phyloP scores from a whole-genome alignment of 2,113 vertebrate genomes.

The Muscicapa adusta region DNA sequence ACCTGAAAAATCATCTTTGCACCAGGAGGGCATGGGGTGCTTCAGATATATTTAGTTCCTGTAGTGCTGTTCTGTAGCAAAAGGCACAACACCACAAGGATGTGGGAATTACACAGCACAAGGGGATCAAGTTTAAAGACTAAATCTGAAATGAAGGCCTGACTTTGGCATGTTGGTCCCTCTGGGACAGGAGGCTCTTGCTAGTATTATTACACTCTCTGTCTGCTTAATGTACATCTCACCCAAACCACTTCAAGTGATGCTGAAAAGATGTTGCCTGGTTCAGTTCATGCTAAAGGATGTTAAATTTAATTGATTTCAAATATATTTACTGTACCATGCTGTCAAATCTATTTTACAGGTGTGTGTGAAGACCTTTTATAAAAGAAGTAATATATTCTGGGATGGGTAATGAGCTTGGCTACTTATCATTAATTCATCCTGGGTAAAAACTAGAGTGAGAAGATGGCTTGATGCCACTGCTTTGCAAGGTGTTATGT shows the following conservation, averaged over 20 bases:
- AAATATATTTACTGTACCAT: neutral
- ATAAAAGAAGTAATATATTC: slow-evolving; percentile 10
- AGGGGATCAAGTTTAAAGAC: neutral
- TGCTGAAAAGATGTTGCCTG: neutral
- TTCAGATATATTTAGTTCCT: neutral
- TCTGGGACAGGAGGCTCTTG: neutral
- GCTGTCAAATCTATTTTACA: slow-evolving; percentile 30
- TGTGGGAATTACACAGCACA: neutral
- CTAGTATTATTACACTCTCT: neutral
- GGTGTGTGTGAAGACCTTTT: neutral
- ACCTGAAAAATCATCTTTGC: neutral
- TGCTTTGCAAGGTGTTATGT: slow-evolving; percentile 24
- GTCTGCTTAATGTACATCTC: neutral
- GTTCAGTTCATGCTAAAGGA: neutral
- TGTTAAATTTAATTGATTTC: slow-evolving; percentile 20
- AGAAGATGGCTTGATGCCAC: slow-evolving; percentile 21
- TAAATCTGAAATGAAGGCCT: neutral
- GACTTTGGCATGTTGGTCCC: neutral
- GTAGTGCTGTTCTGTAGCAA: neutral
- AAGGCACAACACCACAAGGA: neutral
- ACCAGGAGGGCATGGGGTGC: neutral
- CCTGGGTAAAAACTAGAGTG: slow-evolving; percentile 14
- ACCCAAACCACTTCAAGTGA: neutral
- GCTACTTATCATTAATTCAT: slow-evolving; percentile 38
- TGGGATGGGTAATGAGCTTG: neutral